Evolutionary conservation across 2,888 invertebrate species (phyloP).

Genomic region (Theretra japonica): DNA sequence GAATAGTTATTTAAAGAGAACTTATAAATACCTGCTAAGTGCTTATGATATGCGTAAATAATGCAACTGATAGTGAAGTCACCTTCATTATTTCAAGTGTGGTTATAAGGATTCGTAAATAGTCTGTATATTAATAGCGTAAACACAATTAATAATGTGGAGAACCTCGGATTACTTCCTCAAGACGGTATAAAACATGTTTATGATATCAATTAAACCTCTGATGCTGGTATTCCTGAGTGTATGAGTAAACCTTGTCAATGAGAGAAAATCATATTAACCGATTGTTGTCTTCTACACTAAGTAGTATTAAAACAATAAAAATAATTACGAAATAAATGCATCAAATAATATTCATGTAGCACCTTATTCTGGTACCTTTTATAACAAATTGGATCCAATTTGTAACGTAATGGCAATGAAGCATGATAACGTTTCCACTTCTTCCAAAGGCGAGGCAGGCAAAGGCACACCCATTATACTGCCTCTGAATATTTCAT

Average conservation of each 20-base stretch:
- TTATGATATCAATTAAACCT: too few species aligned
- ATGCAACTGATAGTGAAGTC: constrained; percentile 8
- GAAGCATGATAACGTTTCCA: not conserved
- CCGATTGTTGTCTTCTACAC: too few species aligned
- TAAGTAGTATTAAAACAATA: too few species aligned
- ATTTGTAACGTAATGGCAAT: not conserved
- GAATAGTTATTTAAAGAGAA: constrained; percentile 1
- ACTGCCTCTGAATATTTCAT: constrained; percentile 18
- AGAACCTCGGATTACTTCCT: not conserved
- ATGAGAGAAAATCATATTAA: too few species aligned
- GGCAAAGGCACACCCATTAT: constrained; percentile 9
- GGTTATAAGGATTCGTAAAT: not conserved
- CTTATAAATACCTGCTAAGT: not conserved
- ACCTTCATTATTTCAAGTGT: not conserved
- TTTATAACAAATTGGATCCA: too few species aligned
- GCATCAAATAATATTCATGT: too few species aligned
- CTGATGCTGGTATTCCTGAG: too few species aligned
- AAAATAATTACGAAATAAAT: too few species aligned
- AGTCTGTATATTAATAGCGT: not conserved
- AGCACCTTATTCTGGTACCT: not conserved
- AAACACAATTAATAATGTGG: not conserved
- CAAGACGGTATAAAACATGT: not conserved
- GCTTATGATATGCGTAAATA: constrained; percentile 2
- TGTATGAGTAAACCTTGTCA: too few species aligned
- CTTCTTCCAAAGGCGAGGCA: constrained; percentile 1